Evolutionary conservation across 2,888 invertebrate species (phyloP).

Genomic region (Parnassius apollo): DNA sequence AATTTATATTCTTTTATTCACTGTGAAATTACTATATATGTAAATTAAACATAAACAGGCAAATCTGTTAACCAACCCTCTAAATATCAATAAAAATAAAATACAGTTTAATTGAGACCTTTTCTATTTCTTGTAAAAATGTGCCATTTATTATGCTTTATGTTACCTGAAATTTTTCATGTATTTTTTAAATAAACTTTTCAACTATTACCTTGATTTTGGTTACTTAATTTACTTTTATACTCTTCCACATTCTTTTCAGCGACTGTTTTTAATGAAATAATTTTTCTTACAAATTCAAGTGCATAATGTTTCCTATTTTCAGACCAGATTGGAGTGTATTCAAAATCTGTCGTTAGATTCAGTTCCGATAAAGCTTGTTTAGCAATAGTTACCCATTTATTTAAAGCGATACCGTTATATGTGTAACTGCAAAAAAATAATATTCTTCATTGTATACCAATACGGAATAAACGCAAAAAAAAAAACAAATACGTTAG

Average conservation of each 20-base stretch:
- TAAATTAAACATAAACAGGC: too few species aligned
- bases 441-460: neutral
- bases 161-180: neutral
- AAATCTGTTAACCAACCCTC: too few species aligned
- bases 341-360: slow-evolving; percentile 71
- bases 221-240: slow-evolving; percentile 43
- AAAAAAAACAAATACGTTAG: too few species aligned
- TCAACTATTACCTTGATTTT: slow-evolving; percentile 51
- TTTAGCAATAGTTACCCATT: slow-evolving; percentile 71
- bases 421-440: slow-evolving; percentile 55
- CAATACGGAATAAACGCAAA: too few species aligned
- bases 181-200: neutral
- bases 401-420: slow-evolving; percentile 62
- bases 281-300: slow-evolving; percentile 61
- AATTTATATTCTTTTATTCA: too few species aligned
- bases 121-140: too few species aligned
- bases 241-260: slow-evolving; percentile 58
- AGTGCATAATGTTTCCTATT: slow-evolving; percentile 50
- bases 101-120: too few species aligned
- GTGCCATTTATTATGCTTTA: too few species aligned
- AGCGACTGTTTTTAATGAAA: slow-evolving; percentile 53
- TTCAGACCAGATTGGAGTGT: slow-evolving; percentile 72
- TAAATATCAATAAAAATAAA: too few species aligned
- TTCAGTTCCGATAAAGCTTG: slow-evolving; percentile 81
- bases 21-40: too few species aligned